A percentile compares a stretch with the other conserved stretches of the same genome.
Conservation (phyloP, 2,113 vertebrate genomes). For the Chlorodrepanis virens region DNA sequence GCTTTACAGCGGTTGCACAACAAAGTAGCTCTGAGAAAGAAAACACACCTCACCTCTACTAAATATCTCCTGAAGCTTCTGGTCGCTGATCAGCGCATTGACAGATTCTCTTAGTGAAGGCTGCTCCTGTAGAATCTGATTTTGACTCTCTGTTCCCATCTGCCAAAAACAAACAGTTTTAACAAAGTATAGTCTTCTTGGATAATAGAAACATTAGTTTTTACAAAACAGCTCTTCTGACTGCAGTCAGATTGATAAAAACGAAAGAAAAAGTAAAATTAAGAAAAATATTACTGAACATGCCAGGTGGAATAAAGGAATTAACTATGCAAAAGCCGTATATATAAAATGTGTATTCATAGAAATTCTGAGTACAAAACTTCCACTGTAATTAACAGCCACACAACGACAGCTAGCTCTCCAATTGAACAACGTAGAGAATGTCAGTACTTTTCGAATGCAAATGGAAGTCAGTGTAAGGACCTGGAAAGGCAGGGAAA, state of each 20-base stretch:
- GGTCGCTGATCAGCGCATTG: slow-evolving; percentile 86
- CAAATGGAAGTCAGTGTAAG: not conserved
- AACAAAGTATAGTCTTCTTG: not conserved
- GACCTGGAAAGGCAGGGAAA: not conserved
- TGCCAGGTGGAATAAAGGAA: not conserved
- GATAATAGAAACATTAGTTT: not conserved
- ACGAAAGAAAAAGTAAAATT: not conserved
- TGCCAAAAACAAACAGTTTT: slow-evolving; percentile 63
- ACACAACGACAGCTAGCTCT: not conserved
- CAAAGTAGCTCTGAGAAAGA: slow-evolving; percentile 10
- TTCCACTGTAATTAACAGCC: not conserved
- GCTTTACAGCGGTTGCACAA: not conserved
- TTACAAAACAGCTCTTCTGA: not conserved
- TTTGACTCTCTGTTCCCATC: slow-evolving; percentile 87
- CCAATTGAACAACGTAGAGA: not conserved
- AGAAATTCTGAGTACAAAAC: not conserved
- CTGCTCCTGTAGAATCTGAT: slow-evolving; percentile 87
- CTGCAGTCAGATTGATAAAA: not conserved
- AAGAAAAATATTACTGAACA: not conserved
- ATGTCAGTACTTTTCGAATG: not conserved
- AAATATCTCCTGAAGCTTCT: slow-evolving; percentile 96
- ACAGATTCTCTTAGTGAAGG: slow-evolving; percentile 84
- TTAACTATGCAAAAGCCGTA: not conserved
- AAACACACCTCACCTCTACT: slow-evolving; percentile 84
- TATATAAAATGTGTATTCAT: not conserved